These are phyloP conservation scores for Anabas testudineus DNA, from an alignment of 2,797 vertebrate genomes.

Conservation along the genomic window DNA sequence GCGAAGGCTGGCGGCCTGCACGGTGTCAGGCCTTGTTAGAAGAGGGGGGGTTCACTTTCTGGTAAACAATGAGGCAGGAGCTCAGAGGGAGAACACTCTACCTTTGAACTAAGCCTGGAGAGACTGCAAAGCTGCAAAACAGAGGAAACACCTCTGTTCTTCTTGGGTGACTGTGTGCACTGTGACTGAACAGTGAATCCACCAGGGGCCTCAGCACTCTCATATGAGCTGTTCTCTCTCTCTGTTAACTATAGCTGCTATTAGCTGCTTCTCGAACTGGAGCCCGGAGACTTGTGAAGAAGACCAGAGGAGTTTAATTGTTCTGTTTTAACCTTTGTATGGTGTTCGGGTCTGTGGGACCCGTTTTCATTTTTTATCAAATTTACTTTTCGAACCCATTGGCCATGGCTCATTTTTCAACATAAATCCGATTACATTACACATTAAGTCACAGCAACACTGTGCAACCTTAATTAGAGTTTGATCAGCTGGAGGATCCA, in stretches of 20 bases:
- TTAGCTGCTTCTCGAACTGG: background rate
- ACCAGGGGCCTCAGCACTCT: constrained; percentile 5
- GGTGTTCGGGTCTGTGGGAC: too few relatives aligned
- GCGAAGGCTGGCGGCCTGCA: constrained; percentile 27
- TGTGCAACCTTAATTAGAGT: too few relatives aligned
- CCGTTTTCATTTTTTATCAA: too few relatives aligned
- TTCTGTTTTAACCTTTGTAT: background rate
- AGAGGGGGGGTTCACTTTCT: constrained; percentile 44
- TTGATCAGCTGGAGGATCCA: too few relatives aligned
- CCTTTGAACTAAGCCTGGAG: constrained; percentile 45
- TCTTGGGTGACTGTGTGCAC: constrained; percentile 16
- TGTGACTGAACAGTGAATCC: constrained; percentile 29
- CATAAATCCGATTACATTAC: too few relatives aligned
- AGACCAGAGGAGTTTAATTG: background rate
- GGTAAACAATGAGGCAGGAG: constrained; percentile 63
- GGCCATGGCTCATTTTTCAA: too few relatives aligned
- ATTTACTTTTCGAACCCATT: too few relatives aligned
- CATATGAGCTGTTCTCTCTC: constrained; percentile 4
- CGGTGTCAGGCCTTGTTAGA: constrained; percentile 66
- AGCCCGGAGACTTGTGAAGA: background rate
- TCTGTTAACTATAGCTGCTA: background rate
- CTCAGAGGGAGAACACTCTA: constrained; percentile 16
- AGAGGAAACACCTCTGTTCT: constrained; percentile 46
- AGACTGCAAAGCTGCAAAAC: constrained; percentile 24
- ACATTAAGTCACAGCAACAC: too few relatives aligned